Base-by-base conservation (phyloP, 2,888 invertebrate genomes). In the Timema cristinae region DNA sequence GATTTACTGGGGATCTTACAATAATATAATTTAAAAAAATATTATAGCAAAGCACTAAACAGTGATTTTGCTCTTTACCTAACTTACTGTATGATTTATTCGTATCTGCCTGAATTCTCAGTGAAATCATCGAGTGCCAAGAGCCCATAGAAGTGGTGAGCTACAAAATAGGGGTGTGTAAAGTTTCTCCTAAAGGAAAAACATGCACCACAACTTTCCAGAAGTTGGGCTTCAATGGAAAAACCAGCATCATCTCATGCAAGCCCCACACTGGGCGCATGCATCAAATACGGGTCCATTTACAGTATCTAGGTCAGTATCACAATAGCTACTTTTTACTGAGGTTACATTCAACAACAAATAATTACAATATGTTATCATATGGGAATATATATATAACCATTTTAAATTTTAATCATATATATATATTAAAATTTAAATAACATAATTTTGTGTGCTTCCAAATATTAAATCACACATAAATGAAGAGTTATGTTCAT, bases 271-370 rank as follows among this genome's bases (percentile, higher is more conserved):
- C 98, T 0, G 99, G 99, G 2, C 86, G 99, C 75, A 99, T 98
- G 91, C 99, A 99, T 83, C 99, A 99, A 85, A 99, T 99, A 78
- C 88, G 99, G 76, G 97, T 99, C 50, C 99, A 99, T 83, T 88
- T 98, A 75, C 99, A 99, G 84, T 99, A 93, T 83, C 86, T 99
- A 79, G 98, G 96, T 95, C 81, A 83, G 72, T 66, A 7, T 11
- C n/a, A 6, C 7, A 32, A 32, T 32, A 32, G 32, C 32, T 32
- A 32, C 1, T 32, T 32, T 32, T 32, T 32, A 32, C 16, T 7
- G 47, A 13, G 47, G 50, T 56, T 56, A 16, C 1, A 56, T n/a
- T 7, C n/a, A 56, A 56, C 0, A 56, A 56, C 7, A 16, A 48
- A 15, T 47, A 10, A 15, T 69, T 16, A 52, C 47, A 63, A 63